These are phyloP conservation scores for Sander vitreus DNA, from an alignment of 2,113 vertebrate genomes.

Conservation along the genomic window DNA sequence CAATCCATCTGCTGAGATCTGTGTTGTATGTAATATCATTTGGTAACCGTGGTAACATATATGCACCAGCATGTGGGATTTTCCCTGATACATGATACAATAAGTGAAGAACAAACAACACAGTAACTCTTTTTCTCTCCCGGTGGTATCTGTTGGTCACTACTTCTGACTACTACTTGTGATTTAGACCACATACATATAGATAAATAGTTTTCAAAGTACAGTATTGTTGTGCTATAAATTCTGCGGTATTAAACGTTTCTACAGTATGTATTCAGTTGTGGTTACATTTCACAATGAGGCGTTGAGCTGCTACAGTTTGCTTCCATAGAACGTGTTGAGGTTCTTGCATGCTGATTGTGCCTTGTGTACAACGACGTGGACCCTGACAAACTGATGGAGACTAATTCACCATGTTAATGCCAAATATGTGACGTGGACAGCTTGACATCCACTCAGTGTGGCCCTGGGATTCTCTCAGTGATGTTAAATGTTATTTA, in stretches of 20 bases:
- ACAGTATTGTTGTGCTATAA: neutral
- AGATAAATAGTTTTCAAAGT: neutral
- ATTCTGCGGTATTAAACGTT: neutral
- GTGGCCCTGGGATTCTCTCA: conserved; percentile 10
- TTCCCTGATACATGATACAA: too few relatives aligned
- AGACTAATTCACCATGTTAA: conserved; percentile 3
- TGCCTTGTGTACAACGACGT: conserved; percentile 24
- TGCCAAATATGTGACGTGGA: conserved; percentile 25
- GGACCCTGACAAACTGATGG: neutral
- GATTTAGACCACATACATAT: too few relatives aligned
- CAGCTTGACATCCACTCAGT: neutral
- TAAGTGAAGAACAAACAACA: too few relatives aligned
- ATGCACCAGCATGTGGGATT: neutral
- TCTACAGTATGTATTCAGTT: neutral
- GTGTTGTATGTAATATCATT: neutral
- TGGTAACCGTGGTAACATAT: neutral
- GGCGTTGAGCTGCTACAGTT: neutral
- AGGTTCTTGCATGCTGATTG: conserved; percentile 36
- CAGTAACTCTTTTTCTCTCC: too few relatives aligned
- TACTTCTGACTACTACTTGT: neutral
- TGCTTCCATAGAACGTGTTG: neutral
- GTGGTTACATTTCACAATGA: neutral
- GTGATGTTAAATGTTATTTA: conserved; percentile 68
- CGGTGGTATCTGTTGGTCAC: neutral
- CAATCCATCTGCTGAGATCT: neutral